Evolutionary conservation across 2,113 vertebrate species (phyloP).

Genomic region (Poeciliopsis turrubarensis): DNA sequence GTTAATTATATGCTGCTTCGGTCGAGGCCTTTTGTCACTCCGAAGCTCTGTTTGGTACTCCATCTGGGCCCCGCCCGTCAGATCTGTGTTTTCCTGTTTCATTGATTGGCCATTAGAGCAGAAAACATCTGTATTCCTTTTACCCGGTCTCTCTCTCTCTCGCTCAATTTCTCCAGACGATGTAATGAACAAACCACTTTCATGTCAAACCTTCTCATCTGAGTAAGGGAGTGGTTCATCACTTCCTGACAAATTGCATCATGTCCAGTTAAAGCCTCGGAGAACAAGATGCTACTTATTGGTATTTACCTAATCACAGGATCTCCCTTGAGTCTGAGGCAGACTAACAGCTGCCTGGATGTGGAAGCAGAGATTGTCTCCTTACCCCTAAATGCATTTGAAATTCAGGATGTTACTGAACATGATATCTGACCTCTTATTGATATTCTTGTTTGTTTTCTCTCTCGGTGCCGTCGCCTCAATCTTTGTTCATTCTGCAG

Average conservation of each 20-base stretch:
- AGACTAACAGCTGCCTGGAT: slow-evolving; percentile 29
- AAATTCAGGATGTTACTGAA: slow-evolving; percentile 24
- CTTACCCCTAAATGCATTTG: slow-evolving; percentile 25
- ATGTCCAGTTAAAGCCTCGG: slow-evolving; percentile 47
- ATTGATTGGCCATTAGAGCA: slow-evolving; percentile 53
- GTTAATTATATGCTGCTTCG: slow-evolving; percentile 71
- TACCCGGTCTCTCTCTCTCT: slow-evolving; percentile 15
- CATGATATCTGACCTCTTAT: slow-evolving; percentile 22
- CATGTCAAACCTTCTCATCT: slow-evolving; percentile 55
- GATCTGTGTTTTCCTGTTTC: slow-evolving; percentile 51
- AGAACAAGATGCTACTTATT: slow-evolving; percentile 63
- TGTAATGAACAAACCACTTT: slow-evolving; percentile 68
- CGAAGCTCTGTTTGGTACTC: slow-evolving; percentile 55
- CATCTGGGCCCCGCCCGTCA: slow-evolving; percentile 45
- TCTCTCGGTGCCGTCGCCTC: slow-evolving; percentile 22
- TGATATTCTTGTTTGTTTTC: slow-evolving; percentile 56
- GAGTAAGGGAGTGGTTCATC: slow-evolving; percentile 54
- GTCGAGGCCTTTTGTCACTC: slow-evolving; percentile 66
- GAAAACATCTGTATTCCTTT: slow-evolving; percentile 42
- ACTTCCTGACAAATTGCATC: slow-evolving; percentile 69
- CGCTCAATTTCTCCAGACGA: slow-evolving; percentile 55
- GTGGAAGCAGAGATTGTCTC: slow-evolving; percentile 23
- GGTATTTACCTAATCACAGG: slow-evolving; percentile 69
- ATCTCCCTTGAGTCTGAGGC: slow-evolving; percentile 54
- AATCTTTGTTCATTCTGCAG: slow-evolving; percentile 56